Conservation (phyloP, 2,888 invertebrate genomes). For the Nomada goodeniana region DNA sequence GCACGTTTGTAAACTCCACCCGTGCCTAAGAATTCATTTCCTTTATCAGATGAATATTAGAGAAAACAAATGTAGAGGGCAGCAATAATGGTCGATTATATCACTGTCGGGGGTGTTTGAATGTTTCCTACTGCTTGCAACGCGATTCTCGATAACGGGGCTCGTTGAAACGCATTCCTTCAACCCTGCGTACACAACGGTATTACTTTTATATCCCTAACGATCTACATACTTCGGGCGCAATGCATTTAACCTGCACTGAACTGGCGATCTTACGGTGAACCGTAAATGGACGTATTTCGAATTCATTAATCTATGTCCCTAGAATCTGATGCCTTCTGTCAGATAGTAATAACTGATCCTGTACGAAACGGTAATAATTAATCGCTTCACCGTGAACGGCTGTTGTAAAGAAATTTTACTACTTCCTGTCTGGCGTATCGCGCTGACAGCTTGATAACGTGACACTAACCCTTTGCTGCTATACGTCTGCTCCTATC, state of each 20-base stretch:
- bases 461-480: background rate
- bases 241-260: background rate
- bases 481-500: slow-evolving; percentile 22
- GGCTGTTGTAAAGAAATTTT: slow-evolving; percentile 18
- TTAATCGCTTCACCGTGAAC: background rate
- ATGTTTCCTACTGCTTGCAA: slow-evolving; percentile 17
- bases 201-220: background rate
- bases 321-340: background rate
- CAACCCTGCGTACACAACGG: background rate
- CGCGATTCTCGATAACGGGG: slow-evolving; percentile 6
- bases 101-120: slow-evolving; percentile 1
- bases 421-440: slow-evolving; percentile 5
- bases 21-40: background rate
- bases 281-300: background rate
- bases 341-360: slow-evolving; percentile 13
- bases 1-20: background rate
- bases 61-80: slow-evolving; percentile 3
- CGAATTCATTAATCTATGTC: background rate
- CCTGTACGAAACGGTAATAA: background rate
- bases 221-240: background rate
- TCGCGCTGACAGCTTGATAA: slow-evolving; percentile 15
- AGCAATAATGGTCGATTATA: slow-evolving; percentile 12
- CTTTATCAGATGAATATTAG: slow-evolving; percentile 8
- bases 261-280: background rate
- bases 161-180: background rate